phyloP scores from a whole-genome alignment of 1,140 invertebrate genomes.

The Drosophila kepulauana region DNA sequence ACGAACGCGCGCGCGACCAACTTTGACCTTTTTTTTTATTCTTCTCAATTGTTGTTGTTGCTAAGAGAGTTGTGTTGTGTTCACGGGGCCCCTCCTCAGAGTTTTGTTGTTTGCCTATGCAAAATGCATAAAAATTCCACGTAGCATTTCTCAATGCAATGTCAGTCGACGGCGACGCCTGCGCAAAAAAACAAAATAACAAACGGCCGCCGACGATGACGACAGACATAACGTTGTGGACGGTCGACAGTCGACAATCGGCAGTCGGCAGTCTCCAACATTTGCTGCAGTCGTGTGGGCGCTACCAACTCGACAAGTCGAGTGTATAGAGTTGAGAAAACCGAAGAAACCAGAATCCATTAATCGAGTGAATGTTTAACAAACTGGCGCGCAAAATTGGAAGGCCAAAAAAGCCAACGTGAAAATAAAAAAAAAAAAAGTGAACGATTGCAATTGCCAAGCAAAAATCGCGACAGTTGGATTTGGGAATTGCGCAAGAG shows the following conservation, averaged over 20 bases:
- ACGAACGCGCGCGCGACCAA: constrained; percentile 78
- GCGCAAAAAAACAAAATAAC: constrained; percentile 58
- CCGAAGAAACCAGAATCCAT: constrained; percentile 28
- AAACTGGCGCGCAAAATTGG: constrained; percentile 42
- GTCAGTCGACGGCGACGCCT: constrained; percentile 67
- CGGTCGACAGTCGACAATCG: constrained; percentile 27
- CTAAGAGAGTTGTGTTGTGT: not conserved
- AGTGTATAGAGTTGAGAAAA: constrained; percentile 26
- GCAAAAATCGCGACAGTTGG: constrained; percentile 12
- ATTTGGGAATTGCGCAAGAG: constrained; percentile 30
- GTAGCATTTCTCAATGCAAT: constrained; percentile 70
- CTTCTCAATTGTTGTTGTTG: constrained; percentile 4
- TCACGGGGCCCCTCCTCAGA: constrained; percentile 5
- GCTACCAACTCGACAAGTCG: constrained; percentile 48
- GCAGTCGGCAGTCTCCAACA: constrained; percentile 21
- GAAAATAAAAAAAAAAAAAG: constrained; percentile 6
- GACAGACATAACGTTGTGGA: constrained; percentile 35
- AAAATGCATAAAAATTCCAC: constrained; percentile 76
- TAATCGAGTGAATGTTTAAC: constrained; percentile 59
- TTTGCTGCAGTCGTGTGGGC: constrained; percentile 46
- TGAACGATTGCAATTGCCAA: constrained; percentile 1
- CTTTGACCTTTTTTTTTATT: constrained; percentile 74
- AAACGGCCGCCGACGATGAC: constrained; percentile 46
- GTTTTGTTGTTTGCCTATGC: constrained; percentile 59
- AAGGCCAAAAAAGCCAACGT: constrained; percentile 37